Percentiles rank a stretch among this genome's conserved stretches.
These are phyloP conservation scores for Perca flavescens DNA, from an alignment of 2,113 vertebrate genomes.

Conservation along the genomic window DNA sequence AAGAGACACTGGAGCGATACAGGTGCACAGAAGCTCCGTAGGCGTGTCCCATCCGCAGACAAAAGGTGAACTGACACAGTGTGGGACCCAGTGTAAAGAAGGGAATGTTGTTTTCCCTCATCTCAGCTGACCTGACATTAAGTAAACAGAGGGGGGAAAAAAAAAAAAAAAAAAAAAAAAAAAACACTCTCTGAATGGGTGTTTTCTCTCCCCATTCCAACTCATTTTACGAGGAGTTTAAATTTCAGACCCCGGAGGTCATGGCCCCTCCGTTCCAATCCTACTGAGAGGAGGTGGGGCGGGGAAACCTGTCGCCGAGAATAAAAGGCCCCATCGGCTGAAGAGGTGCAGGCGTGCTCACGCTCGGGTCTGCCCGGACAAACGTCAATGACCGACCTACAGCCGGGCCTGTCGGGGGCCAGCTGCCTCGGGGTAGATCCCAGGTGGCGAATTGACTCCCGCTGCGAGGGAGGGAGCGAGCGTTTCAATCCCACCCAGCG, in stretches of 20 bases:
- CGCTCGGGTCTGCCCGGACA: conserved; percentile 52
- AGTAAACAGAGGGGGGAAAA: conserved; percentile 41
- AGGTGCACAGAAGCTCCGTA: conserved; percentile 22
- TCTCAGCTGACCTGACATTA: conserved; percentile 64
- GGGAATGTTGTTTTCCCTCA: conserved; percentile 60
- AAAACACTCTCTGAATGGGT: conserved; percentile 26
- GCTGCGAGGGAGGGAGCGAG: conserved; percentile 22
- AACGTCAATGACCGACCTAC: conserved; percentile 45
- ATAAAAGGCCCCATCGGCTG: conserved; percentile 72
- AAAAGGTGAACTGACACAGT: conserved; percentile 44
- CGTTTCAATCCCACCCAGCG: conserved; percentile 40
- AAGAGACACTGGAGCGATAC: conserved; percentile 3
- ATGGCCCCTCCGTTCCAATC: conserved; percentile 64
- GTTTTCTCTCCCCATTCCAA: conserved; percentile 57
- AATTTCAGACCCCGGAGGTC: conserved; percentile 73
- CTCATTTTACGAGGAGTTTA: conserved; percentile 70
- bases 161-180: too few relatives aligned
- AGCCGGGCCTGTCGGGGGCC: conserved; percentile 16
- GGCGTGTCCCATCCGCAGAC: conserved; percentile 48
- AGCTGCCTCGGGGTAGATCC: conserved; percentile 67
- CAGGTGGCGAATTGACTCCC: conserved; percentile 70
- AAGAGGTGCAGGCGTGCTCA: conserved; percentile 73
- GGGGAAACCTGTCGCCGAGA: conserved; percentile 76
- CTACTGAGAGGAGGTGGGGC: conserved; percentile 72
- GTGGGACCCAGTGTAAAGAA: conserved; percentile 20